Evolutionary conservation across 1,140 invertebrate species (phyloP), one percentile per base, ranked within the genome.

Genomic region (Mizuhopecten yessoensis): DNA sequence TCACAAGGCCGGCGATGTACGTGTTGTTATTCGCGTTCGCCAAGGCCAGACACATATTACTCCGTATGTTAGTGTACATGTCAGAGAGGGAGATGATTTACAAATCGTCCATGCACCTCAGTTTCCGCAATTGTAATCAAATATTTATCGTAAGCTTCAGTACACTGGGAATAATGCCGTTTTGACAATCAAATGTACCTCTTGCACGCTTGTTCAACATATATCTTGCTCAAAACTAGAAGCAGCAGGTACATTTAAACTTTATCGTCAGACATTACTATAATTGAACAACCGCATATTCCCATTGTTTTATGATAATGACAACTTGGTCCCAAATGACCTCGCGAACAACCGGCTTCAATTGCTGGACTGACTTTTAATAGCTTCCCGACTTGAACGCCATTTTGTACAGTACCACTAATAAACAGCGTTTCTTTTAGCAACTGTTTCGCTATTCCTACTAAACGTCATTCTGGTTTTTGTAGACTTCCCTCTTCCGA

Each of bases 101-200:
- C 57, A 75, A 75, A 75, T 75, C 57, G 57, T n/a, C 57, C 57
- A 11, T 75, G 57, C 57, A n/a, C 57, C 57, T 75, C 57, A 75
- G 57, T 29, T 75, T n/a, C 57, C 23, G 57, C 23, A 75, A 75
- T 29, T 75, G 57, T 75, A 29, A 75, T 75, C 57, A 75, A 75
- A 75, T 75, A 75, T 75, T 75, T n/a, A 75, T 75, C 57, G 0
- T 75, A 75, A 75, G 57, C 29, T 17, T 11, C n/a, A 11, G 1
- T 29, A 75, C 20, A 75, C 23, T 29, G 20, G 45, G 20, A 49
- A 23, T 20, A 49, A 1, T 49, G 45, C 45, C 45, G 13, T 10
- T n/a, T 75, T 29, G 57, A 17, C 57, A 75, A 75, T 75, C 3
- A 75, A 75, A 75, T 75, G 23, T 29, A 29, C 57, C 2, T 29